Evolutionary conservation across 1,140 invertebrate genomes (phyloP), one percentile per base, ranked within the genome.

Genomic region (Tetranychus urticae): DNA sequence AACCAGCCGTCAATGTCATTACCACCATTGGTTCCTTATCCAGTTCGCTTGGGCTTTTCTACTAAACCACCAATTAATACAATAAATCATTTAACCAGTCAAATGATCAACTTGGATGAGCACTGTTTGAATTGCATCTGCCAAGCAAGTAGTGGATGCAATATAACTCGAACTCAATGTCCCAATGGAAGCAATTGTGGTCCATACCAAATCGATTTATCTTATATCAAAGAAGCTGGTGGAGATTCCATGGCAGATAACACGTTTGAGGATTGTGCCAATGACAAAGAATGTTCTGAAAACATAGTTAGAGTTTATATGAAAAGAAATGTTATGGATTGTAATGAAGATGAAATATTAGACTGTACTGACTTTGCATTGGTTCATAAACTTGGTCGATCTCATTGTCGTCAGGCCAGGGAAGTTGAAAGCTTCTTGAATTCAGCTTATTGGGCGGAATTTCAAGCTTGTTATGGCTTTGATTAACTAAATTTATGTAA

Each of bases 271-370:
- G 78, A 77, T 65, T 88, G 86, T 69, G 78, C 81, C 3, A 81
- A 77, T 37, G 82, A 88, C 67, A 77, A 81, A 1, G 77, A 75
- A 61, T 89, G 86, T 66, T 81, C 85, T 5, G 83, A 82, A 14
- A 68, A 75, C 55, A 71, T 82, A 3, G 80, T 88, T 42, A 78
- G 82, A 70, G 79, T 78, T 35, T 89, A 88, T 69, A n/a, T 57
- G 8, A 34, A 70, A 35, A 84, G 79, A 74, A 87, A 80, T 69
- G 76, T 76, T 66, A 76, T 86, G 81, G 85, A 88, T 72, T 88
- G 85, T 69, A 86, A 86, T 66, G 75, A 14, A 12, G 45, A 62
- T 37, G 39, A 37, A 14, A 13, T 7, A 12, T 14, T 62, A 36
- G 23, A 46, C 23, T 59, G 61, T 39, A 7, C 14, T 6, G 54